Base-by-base conservation (phyloP, 2,797 vertebrate species). In the Enteromius mattozi region DNA sequence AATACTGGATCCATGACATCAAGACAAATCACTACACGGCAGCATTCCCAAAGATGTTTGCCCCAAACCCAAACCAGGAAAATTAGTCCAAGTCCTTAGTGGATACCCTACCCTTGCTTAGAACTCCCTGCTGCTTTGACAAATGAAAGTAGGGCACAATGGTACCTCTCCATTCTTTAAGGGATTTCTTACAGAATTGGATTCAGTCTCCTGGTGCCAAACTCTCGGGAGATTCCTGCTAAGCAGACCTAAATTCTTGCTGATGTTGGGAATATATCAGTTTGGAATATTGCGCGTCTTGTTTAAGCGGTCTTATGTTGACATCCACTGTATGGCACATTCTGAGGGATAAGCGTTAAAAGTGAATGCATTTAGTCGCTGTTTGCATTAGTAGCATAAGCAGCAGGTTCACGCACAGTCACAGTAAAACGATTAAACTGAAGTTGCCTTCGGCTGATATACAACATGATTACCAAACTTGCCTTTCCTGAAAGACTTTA, bases 61-160 rank as follows among this genome's bases (percentile, higher is more conserved):
- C 79, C 54, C 33, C 45, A 47, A 71, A 78, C 27, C 51, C 21
- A 61, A n/a, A 78, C 16, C 56, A 80, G 30, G 45, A 86, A 83
- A 59, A 56, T 21, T 61, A 78, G 81, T 68, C 75, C 81, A 75
- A 27, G 76, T 80, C 85, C 85, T 88, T 17, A 37, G 33, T 51
- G 69, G 37, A 6, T 87, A 65, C 30, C 71, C 21, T 78, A 78
- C 61, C 35, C 45, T 51, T 66, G 56, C 16, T 68, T 13, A 4
- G 68, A 63, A 69, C 83, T 78, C 66, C 45, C 45, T 4, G 81
- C 33, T 77, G 68, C 51, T 82, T 63, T 87, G 86, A 86, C 56
- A 66, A 86, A 84, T 84, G 63, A 86, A 81, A 82, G 51, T 84
- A 72, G 84, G 84, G 51, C 78, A 19, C 78, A 84, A n/a, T 71